These are phyloP conservation scores for Drosophila pachea DNA, from an alignment of 1,140 invertebrate species.

Conservation along the genomic window DNA sequence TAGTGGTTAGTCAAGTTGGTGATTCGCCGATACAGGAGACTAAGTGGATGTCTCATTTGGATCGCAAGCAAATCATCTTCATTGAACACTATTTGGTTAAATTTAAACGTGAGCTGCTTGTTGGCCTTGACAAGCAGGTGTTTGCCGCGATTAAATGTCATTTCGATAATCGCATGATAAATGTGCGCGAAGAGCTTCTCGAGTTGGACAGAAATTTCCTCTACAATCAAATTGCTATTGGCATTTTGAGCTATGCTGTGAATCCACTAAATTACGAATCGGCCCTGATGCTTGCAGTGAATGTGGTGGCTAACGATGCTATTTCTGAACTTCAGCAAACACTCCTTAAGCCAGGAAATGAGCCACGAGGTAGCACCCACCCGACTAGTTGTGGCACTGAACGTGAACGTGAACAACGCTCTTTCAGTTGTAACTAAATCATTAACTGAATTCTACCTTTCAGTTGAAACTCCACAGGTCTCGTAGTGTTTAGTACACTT, in stretches of 20 bases:
- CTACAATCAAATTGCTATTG: slow-evolving; percentile 53
- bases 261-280: slow-evolving; percentile 66
- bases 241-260: slow-evolving; percentile 62
- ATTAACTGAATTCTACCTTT: not conserved
- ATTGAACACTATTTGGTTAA: slow-evolving; percentile 74
- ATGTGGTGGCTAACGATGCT: slow-evolving; percentile 57
- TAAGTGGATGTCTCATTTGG: slow-evolving; percentile 50
- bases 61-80: slow-evolving; percentile 64
- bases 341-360: slow-evolving; percentile 55
- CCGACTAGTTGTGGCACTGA: slow-evolving; percentile 61
- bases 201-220: slow-evolving; percentile 60
- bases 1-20: slow-evolving; percentile 58
- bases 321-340: slow-evolving; percentile 66
- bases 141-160: slow-evolving; percentile 72
- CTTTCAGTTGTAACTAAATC: slow-evolving; percentile 39
- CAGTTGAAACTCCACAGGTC: slow-evolving; percentile 20
- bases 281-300: slow-evolving; percentile 58
- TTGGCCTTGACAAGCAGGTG: slow-evolving; percentile 66
- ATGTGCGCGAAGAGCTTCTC: slow-evolving; percentile 68
- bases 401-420: slow-evolving; percentile 40
- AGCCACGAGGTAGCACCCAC: slow-evolving; percentile 53
- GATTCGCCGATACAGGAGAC: slow-evolving; percentile 56
- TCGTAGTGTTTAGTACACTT: not conserved
- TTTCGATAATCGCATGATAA: slow-evolving; percentile 71
- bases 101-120: slow-evolving; percentile 70